A percentile compares a stretch with the other conserved stretches of the same genome.
phyloP scores from a whole-genome alignment of 2,888 invertebrate genomes.

The Beris morrisii region DNA sequence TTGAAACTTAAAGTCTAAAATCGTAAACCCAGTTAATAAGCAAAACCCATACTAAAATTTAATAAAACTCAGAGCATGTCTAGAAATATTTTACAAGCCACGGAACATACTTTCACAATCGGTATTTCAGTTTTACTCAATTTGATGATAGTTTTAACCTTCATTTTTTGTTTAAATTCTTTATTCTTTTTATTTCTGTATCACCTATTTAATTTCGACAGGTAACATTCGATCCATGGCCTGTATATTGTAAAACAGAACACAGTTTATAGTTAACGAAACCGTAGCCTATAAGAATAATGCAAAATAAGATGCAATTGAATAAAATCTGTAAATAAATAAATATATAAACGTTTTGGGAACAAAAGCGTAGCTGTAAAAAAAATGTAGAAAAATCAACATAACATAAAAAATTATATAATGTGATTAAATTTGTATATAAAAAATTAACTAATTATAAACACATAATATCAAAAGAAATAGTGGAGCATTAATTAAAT shows the following conservation, averaged over 20 bases:
- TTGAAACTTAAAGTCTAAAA: no score
- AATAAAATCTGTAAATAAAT: slow-evolving; percentile 26
- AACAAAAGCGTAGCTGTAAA: slow-evolving; percentile 30
- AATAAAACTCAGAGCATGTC: no score
- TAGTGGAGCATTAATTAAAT: slow-evolving; percentile 21
- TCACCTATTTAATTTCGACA: not conserved
- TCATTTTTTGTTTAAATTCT: no score
- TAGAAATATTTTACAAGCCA: no score
- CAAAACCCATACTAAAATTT: no score
- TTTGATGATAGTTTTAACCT: no score
- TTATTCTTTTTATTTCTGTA: not conserved
- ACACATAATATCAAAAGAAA: slow-evolving; percentile 23
- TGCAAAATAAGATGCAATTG: slow-evolving; percentile 13
- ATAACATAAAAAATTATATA: not conserved
- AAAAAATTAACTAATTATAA: slow-evolving; percentile 14
- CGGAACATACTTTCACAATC: no score
- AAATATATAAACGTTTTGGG: slow-evolving; percentile 27
- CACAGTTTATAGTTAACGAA: slow-evolving; percentile 48
- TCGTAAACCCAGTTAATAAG: no score
- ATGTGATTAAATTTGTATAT: slow-evolving; percentile 3
- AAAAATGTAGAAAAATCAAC: slow-evolving; percentile 2
- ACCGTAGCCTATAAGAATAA: slow-evolving; percentile 39
- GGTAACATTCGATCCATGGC: slow-evolving; percentile 12
- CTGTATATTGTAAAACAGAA: slow-evolving; percentile 39
- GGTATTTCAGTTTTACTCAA: no score